A percentile compares a stretch with the other conserved stretches of the same genome.
Conservation (phyloP, 2,888 invertebrate species). For the Cyaniris semiargus region DNA sequence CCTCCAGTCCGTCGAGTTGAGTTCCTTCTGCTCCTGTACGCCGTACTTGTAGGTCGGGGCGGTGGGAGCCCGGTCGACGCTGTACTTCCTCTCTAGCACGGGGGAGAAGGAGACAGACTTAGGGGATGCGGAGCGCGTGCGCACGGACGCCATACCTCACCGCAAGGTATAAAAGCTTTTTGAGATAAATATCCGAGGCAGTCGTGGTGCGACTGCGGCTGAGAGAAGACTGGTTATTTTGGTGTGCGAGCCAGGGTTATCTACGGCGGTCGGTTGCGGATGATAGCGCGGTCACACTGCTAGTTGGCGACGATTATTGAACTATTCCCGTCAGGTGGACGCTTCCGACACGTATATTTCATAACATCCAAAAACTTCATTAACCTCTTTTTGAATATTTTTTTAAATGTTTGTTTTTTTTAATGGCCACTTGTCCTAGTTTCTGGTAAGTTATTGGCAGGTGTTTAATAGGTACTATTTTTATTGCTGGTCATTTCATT, state of each 20-base stretch:
- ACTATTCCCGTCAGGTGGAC: conserved; percentile 80
- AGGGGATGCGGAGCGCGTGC: conserved; percentile 83
- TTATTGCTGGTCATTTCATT: neutral
- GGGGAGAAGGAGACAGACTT: conserved; percentile 84
- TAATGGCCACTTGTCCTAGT: conserved; percentile 8
- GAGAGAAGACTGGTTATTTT: conserved; percentile 74
- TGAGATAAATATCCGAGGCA: conserved; percentile 58
- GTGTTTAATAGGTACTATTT: neutral
- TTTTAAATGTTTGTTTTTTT: conserved; percentile 21
- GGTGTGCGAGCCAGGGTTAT: conserved; percentile 66
- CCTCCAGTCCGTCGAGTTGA: conserved; percentile 70
- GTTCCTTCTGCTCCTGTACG: conserved; percentile 61
- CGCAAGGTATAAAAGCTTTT: conserved; percentile 66
- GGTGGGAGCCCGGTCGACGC: conserved; percentile 60
- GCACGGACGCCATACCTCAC: conserved; percentile 80
- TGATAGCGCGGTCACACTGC: conserved; percentile 75
- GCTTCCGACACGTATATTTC: conserved; percentile 71
- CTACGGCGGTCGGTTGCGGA: conserved; percentile 68
- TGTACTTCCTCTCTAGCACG: conserved; percentile 80
- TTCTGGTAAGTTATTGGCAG: neutral
- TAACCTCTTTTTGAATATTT: conserved; percentile 57
- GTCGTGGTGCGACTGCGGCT: conserved; percentile 74
- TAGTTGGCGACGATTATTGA: conserved; percentile 67
- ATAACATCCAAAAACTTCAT: conserved; percentile 69
- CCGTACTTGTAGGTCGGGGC: conserved; percentile 52